Evolutionary conservation across 2,888 invertebrate genomes (phyloP).

Genomic region (Ophion ventricosus): DNA sequence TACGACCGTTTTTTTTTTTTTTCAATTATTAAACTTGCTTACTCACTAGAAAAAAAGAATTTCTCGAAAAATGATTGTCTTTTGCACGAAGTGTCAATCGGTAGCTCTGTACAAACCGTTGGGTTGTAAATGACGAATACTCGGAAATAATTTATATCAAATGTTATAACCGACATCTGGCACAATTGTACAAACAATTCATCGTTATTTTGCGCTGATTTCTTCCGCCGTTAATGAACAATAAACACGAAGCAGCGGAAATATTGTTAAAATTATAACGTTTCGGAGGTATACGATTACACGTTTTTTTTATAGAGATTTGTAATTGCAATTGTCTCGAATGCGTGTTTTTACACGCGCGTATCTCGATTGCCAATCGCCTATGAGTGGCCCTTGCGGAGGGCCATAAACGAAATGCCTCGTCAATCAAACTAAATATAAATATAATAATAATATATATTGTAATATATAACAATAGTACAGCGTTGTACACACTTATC

Average conservation of each 20-base stretch:
- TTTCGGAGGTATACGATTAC: not conserved
- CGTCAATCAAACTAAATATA: constrained; percentile 40
- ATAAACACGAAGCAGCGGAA: not conserved
- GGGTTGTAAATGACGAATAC: constrained; percentile 59
- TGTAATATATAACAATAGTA: constrained; percentile 26
- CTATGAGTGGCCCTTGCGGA: constrained; percentile 34
- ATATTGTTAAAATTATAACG: not conserved
- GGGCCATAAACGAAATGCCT: constrained; percentile 18
- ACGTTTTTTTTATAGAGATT: not conserved
- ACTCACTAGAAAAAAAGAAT: too few species aligned
- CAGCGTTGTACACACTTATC: constrained; percentile 47
- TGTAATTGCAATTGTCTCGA: constrained; percentile 5
- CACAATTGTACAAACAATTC: constrained; percentile 51
- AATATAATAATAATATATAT: constrained; percentile 34
- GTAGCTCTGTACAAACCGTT: too few species aligned
- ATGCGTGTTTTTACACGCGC: too few species aligned
- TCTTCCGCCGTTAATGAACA: not conserved
- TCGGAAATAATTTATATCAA: constrained; percentile 45
- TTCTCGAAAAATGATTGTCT: too few species aligned
- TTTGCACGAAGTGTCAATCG: too few species aligned
- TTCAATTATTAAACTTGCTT: too few species aligned
- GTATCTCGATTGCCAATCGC: not conserved
- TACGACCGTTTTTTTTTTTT: too few species aligned
- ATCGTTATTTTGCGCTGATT: not conserved
- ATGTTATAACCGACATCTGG: constrained; percentile 20